Base-by-base conservation (phyloP, 2,888 invertebrate species). In the Rhyacophila evoluta region DNA sequence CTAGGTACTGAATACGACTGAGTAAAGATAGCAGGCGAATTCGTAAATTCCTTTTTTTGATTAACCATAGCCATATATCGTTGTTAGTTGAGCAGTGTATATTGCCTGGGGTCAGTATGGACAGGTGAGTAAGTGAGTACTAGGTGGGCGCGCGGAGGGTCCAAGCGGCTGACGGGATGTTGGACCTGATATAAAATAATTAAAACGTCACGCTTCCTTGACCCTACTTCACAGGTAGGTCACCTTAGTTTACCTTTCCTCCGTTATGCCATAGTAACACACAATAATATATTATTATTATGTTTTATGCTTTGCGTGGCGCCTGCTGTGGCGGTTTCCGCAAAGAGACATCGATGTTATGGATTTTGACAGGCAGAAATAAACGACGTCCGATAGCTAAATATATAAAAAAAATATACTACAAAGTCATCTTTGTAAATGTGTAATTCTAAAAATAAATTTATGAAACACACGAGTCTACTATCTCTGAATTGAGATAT, bases 121-220 rank as follows among this genome's bases (percentile, higher is more conserved):
- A 12, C 69, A 28, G 69, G 69, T 33, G 29, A 55, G 55, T 69
- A 15, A 33, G 69, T 33, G 69, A n/a, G 29, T 69, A 69, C 12
- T 33, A 29, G 38, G 72, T 11, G 25, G 72, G 5, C 72, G 36
- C 72, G 39, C 72, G 72, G 74, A 72, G 77, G 55, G 77, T 77
- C 72, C 70, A 19, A 11, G 29, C 33, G 27, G 69, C 12, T 41
- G 74, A 74, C 15, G 69, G 74, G 78, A 74, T 70, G 71, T 55
- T 55, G 41, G 70, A 36, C 75, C 27, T 27, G 71, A 39, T 75
- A 79, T 78, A 29, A 69, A 74, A 74, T 79, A 79, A 79, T 79
- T 79, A 79, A 79, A 74, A 72, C 79, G 79, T 79, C 79, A 79
- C 79, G 79, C 75, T 79, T 67, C 75, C 74, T 70, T 33, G 75